Evolutionary conservation across 2,888 invertebrate species (phyloP).

Genomic region (Autographa pulchrina): DNA sequence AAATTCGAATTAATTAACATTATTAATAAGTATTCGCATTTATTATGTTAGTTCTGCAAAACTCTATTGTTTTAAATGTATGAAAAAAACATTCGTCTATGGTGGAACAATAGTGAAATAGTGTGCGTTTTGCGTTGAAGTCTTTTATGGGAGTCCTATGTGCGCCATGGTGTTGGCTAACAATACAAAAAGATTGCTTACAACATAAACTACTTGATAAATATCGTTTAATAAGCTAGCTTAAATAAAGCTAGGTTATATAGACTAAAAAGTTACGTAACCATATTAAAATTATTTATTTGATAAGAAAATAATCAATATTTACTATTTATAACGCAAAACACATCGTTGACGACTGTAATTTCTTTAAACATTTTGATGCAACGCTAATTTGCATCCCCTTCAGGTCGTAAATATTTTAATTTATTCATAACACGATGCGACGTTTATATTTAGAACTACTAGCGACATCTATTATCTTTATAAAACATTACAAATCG

Average conservation of each 20-base stretch:
- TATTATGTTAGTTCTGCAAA: slow-evolving; percentile 6
- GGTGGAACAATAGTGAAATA: slow-evolving; percentile 39
- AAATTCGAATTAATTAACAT: slow-evolving; percentile 1
- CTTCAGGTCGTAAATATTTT: slow-evolving; percentile 43
- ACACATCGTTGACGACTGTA: background rate
- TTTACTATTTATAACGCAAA: background rate
- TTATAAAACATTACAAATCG: background rate
- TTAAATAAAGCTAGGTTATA: background rate
- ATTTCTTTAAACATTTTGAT: slow-evolving; percentile 24
- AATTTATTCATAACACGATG: slow-evolving; percentile 30
- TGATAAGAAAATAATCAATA: background rate
- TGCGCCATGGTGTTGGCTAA: slow-evolving; percentile 41
- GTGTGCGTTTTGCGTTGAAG: slow-evolving; percentile 67
- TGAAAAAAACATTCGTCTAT: slow-evolving; percentile 31
- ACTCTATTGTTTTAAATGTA: slow-evolving; percentile 25
- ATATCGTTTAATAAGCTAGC: background rate
- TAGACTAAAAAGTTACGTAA: background rate
- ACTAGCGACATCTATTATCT: slow-evolving; percentile 67
- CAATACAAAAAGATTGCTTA: background rate
- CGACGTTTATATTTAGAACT: slow-evolving; percentile 35
- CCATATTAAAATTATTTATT: background rate
- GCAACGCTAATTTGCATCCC: slow-evolving; percentile 28
- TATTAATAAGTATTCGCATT: slow-evolving; percentile 1
- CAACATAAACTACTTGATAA: background rate
- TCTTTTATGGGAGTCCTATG: slow-evolving; percentile 67